Percentiles rank a stretch among this genome's conserved stretches.
Evolutionary conservation across 2,888 invertebrate genomes (phyloP).

Genomic region (Dasypolia templi): DNA sequence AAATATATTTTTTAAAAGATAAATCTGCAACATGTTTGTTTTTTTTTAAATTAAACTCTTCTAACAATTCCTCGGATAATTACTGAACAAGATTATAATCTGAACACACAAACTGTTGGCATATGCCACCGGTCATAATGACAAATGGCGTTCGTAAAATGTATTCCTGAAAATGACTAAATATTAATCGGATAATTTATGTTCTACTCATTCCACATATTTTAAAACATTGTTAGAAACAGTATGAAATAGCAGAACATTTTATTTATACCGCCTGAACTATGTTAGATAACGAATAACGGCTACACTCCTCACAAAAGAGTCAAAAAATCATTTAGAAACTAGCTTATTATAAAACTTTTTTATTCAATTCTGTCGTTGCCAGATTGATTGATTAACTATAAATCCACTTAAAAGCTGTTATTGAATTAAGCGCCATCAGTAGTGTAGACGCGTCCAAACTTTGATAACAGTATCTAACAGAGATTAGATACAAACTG

Average conservation of each 20-base stretch:
- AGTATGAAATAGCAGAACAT: background rate
- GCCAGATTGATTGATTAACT: constrained; percentile 13
- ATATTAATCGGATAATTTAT: constrained; percentile 45
- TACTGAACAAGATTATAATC: constrained; percentile 17
- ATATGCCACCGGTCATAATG: constrained; percentile 20
- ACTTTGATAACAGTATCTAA: constrained; percentile 39
- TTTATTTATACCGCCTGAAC: background rate
- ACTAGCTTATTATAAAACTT: background rate
- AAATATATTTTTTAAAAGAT: background rate
- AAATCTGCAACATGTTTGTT: background rate
- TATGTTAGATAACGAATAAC: background rate
- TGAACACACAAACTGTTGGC: constrained; percentile 36
- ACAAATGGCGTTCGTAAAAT: constrained; percentile 44
- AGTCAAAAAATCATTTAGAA: background rate
- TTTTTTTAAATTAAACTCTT: background rate
- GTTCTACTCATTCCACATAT: constrained; percentile 13
- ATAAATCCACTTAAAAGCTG: constrained; percentile 19
- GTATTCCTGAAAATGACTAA: constrained; percentile 33
- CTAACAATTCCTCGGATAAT: background rate
- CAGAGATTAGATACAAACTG: constrained; percentile 42
- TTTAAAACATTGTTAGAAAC: constrained; percentile 18
- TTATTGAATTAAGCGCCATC: constrained; percentile 18
- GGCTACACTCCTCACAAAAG: background rate
- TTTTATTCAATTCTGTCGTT: constrained; percentile 3
- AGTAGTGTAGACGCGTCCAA: constrained; percentile 16